Evolutionary conservation across 1,140 invertebrate species (phyloP), one percentile per base, ranked within the genome.

Genomic region (Lanistes nyassanus): DNA sequence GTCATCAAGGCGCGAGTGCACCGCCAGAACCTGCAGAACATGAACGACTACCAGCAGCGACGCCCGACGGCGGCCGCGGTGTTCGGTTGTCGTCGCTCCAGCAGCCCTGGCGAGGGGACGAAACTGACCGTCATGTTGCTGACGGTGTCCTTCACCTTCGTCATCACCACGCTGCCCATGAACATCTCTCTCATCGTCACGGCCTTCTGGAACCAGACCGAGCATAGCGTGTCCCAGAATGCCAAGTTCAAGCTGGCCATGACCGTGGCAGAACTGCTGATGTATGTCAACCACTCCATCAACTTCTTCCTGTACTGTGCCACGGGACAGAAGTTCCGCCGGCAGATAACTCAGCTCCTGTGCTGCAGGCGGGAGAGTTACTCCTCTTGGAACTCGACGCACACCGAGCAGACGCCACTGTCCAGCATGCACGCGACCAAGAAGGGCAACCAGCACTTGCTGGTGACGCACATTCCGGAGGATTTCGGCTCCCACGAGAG

Each of bases 271-370:
- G 85, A 89, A 72, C 75, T 88, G 19, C 79, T 89, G 1, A 88
- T 89, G 86, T 90, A 89, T 76, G 72, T 86, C 11, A 90, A 90
- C 73, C 89, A 90, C 79, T 87, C 88, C 36, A 83, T 88, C 31
- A 89, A 89, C 78, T 90, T 90, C 79, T 88, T 88, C 65, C 80
- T 90, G 0, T 90, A 90, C 78, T 89, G 86, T 74, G 85, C 87
- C 23, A 88, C 85, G 13, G 88, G 89, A 0, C 80, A 85, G 67
- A 87, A 86, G 76, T 90, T 90, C 76, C 71, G 88, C 34, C 9
- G 19, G 42, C 42, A 47, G 42, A 47, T 47, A 1, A 16, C 42
- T 9, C 9, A 47, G 5, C 42, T 47, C 9, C 9, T 47, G 19
- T 47, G 42, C 42, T 47, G 42, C 42, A 47, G 42, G 9, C 9